These are phyloP conservation scores for Brenthis ino DNA, from an alignment of 2,888 invertebrate genomes.

Conservation along the genomic window DNA sequence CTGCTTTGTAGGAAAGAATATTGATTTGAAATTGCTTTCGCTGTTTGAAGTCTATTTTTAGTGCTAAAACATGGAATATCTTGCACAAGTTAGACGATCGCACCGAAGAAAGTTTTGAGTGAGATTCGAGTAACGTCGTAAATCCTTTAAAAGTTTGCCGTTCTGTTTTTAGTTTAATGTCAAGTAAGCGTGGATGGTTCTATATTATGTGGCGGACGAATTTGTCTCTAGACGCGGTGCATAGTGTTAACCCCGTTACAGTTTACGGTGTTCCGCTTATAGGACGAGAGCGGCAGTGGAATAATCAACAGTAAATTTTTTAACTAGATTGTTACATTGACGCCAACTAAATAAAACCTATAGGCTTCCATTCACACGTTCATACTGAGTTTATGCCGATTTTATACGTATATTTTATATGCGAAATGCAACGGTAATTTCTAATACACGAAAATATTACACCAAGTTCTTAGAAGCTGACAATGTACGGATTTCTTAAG, in stretches of 20 bases:
- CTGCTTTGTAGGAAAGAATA: constrained; percentile 35
- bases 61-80: constrained; percentile 37
- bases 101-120: constrained; percentile 40
- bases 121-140: constrained; percentile 39
- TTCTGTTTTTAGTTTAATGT: constrained; percentile 43
- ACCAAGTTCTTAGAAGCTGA: constrained; percentile 75
- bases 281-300: constrained; percentile 55
- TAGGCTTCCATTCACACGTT: constrained; percentile 60
- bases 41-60: constrained; percentile 39
- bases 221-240: constrained; percentile 57
- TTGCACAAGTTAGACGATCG: constrained; percentile 39
- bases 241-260: constrained; percentile 54
- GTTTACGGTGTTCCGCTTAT: constrained; percentile 63
- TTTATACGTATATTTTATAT: constrained; percentile 69
- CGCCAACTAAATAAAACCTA: constrained; percentile 74
- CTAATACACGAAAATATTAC: constrained; percentile 77
- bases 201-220: constrained; percentile 51
- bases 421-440: constrained; percentile 77
- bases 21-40: constrained; percentile 42
- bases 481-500: constrained; percentile 74
- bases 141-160: constrained; percentile 42
- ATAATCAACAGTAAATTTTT: constrained; percentile 72
- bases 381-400: constrained; percentile 74
- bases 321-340: constrained; percentile 71
- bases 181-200: constrained; percentile 40